Evolutionary conservation across 2,797 vertebrate genomes (phyloP).

Genomic region (Glyptemys insculpta): DNA sequence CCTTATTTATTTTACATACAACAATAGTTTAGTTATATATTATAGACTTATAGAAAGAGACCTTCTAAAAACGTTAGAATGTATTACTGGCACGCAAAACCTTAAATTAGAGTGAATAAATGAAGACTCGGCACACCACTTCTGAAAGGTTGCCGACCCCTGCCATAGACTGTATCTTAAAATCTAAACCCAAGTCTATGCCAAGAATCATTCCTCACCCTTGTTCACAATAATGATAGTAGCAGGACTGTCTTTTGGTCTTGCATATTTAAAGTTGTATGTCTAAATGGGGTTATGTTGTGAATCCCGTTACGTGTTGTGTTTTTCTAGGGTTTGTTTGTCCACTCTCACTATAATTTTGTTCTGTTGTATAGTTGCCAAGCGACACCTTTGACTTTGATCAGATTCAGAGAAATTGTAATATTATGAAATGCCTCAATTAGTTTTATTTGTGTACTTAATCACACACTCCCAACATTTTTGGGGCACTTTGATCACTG

Average conservation of each 20-base stretch:
- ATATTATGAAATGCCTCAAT: neutral
- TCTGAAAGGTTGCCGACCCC: too few relatives aligned
- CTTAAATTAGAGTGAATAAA: too few relatives aligned
- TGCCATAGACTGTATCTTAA: neutral
- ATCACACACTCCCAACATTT: accelerated
- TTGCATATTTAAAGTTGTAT: neutral
- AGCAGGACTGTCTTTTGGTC: neutral
- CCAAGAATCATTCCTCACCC: neutral
- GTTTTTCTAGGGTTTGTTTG: accelerated
- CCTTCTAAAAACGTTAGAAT: too few relatives aligned
- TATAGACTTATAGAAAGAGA: too few relatives aligned
- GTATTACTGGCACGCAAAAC: too few relatives aligned
- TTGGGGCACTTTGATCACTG: accelerated
- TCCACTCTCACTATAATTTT: neutral
- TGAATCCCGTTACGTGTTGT: neutral
- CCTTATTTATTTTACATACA: too few relatives aligned
- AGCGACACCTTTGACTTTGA: neutral
- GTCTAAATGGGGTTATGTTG: neutral
- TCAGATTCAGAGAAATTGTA: neutral
- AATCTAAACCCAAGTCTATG: neutral
- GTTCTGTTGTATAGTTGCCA: neutral
- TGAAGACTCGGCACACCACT: too few relatives aligned
- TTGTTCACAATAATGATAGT: neutral
- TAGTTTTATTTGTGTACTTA: neutral
- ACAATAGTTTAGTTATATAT: too few relatives aligned